phyloP scores from a whole-genome alignment of 2,888 invertebrate species.

The Orthosia gracilis region DNA sequence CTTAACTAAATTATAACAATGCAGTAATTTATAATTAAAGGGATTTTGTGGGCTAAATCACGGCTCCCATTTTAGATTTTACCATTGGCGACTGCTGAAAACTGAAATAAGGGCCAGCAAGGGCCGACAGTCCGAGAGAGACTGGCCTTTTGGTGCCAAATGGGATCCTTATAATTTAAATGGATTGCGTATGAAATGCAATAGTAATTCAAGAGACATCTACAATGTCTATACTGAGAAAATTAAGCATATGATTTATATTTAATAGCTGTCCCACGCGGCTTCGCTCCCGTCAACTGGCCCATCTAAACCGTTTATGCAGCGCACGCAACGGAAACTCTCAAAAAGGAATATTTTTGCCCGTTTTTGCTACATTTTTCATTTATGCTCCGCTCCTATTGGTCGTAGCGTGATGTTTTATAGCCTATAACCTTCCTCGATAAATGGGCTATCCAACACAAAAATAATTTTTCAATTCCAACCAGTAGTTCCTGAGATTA shows the following conservation, averaged over 20 bases:
- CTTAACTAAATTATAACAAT: neutral
- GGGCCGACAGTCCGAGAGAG: neutral
- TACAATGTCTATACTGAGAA: conserved; percentile 6
- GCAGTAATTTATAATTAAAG: neutral
- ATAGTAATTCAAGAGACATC: neutral
- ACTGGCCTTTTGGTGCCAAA: conserved; percentile 2
- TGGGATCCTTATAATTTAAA: neutral
- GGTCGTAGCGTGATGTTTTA: no score
- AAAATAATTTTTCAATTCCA: no score
- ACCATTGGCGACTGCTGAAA: neutral
- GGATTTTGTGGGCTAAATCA: neutral
- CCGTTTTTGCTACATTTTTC: no score
- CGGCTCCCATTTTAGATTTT: neutral
- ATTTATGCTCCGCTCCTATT: no score
- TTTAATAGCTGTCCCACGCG: neutral
- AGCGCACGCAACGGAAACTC: no score
- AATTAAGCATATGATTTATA: neutral
- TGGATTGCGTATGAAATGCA: conserved; percentile 5
- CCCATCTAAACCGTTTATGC: no score
- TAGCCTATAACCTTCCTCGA: no score
- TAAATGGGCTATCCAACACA: no score
- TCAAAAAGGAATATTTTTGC: no score
- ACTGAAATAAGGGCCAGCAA: neutral
- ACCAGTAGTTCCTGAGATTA: no score
- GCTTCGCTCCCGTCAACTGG: no score